Evolutionary conservation across 2,113 vertebrate species (phyloP), one percentile per base, ranked within the genome.

Genomic region (Tachysurus vachellii): DNA sequence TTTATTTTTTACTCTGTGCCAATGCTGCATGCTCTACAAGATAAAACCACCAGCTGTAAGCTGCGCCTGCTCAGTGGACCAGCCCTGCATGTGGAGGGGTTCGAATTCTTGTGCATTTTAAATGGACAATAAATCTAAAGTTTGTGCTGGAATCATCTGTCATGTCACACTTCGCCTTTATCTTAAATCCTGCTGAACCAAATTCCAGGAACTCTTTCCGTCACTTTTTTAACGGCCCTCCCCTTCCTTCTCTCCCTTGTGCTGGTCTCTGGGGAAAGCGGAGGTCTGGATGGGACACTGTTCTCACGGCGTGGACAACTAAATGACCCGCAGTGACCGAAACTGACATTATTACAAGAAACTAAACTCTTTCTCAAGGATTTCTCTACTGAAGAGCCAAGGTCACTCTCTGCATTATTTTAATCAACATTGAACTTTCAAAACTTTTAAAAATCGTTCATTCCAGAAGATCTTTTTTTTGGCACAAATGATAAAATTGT

Each of bases 91-190:
- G 68, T 82, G 19, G 5, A 85, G 42, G 42, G 44, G 71, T 75
- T 47, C 12, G 47, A 75, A 75, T 47, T 26, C 42, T 47, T 75
- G 50, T 42, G 66, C 71, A 73, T 64, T 77, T 90, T 82, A 83
- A 83, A 47, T 59, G 61, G 84, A 62, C 84, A 73, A 68, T 90
- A 91, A 91, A 85, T 89, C 79, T 87, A 64, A 47, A n/a, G 50
- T 82, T 68, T 82, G 73, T 28, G 57, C 76, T 82, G 68, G 82
- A 86, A 53, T 85, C 77, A 83, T 87, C 82, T 75, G 85, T 47
- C 61, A 62, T 50, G 73, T 71, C 66, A 54, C 62, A 54, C 62
- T 61, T 70, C 42, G 12, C 28, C 66, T 79, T 10, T 76, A 56
- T 82, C 84, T 86, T 85, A 81, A 86, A 89, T 88, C 66, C 75